These are phyloP conservation scores for Calliphora vicina DNA, from an alignment of 1,140 invertebrate species.

Conservation along the genomic window DNA sequence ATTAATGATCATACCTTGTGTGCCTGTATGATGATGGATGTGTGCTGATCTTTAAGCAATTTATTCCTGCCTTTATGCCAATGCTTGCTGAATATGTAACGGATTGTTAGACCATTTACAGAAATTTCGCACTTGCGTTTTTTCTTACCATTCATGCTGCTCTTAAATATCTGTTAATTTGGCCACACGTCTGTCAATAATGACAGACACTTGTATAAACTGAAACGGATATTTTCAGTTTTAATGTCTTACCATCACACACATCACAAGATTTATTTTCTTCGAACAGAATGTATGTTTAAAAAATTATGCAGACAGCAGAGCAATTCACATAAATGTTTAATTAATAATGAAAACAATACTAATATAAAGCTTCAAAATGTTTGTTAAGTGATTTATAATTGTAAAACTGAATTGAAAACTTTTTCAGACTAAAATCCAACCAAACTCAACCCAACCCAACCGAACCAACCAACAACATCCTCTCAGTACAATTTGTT, in stretches of 20 bases:
- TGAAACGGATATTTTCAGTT: background rate
- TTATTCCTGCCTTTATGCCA: background rate
- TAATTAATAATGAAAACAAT: constrained; percentile 11
- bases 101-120: background rate
- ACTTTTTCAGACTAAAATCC: background rate
- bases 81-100: background rate
- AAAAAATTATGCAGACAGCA: background rate
- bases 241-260: background rate
- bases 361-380: constrained; percentile 27
- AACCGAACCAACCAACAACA: background rate
- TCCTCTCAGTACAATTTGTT: constrained; percentile 4
- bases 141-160: background rate
- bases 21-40: background rate
- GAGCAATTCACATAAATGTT: constrained; percentile 12
- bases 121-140: background rate
- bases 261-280: background rate
- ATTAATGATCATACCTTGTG: constrained; percentile 11
- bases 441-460: background rate
- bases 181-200: constrained; percentile 16
- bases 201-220: background rate
- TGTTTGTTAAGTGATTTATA: constrained; percentile 30
- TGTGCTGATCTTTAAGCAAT: background rate
- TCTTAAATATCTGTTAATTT: constrained; percentile 22
- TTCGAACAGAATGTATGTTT: background rate
- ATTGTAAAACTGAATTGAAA: constrained; percentile 10